Base-by-base conservation (phyloP, 1,140 invertebrate species). In the Samia ricini region DNA sequence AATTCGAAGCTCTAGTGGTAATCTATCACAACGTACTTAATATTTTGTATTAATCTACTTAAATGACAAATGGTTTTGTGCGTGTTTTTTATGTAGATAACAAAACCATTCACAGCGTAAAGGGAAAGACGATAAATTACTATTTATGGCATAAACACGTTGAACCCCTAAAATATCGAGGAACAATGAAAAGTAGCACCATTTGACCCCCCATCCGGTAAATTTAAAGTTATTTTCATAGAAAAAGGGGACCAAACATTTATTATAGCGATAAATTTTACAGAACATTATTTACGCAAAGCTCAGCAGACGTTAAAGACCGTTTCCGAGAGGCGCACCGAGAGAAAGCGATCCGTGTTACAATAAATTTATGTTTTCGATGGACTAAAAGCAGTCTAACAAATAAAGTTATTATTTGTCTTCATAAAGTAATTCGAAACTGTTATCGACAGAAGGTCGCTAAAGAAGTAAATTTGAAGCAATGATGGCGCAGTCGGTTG, bases 281-380 rank as follows among this genome's bases (percentile, higher is more conserved):
- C 74, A 76, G 76, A 85, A 85, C 86, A 87, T 85, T 88, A 88
- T 87, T 87, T 85, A 83, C 80, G 81, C 79, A 89, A 89, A 89
- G 86, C 84, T 70, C 67, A 71, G 74, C 63, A 66, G 83, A 86
- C 84, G 81, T 83, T 85, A 85, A 81, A 81, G 79, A 78, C 79
- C 81, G 74, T 85, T 88, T 85, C 76, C 74, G 72, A 82, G 79
- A 81, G 80, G 77, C 74, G 79, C 62, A 64, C 67, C 70, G 76
- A 64, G 72, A 73, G 75, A 64, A 70, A 67, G 68, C 72, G 71
- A 77, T 77, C 77, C 77, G 68, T 74, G 77, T 77, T 78, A 75
- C 80, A 81, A 83, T 85, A 77, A 86, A 88, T 88, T 88, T 88
- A 83, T 83, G 81, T 71, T 76, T 74, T 68, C 69, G 70, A 68